A percentile compares a stretch with the other conserved stretches of the same genome.
These are phyloP conservation scores for Teleogryllus oceanicus DNA, from an alignment of 2,888 invertebrate species.

Conservation along the genomic window DNA sequence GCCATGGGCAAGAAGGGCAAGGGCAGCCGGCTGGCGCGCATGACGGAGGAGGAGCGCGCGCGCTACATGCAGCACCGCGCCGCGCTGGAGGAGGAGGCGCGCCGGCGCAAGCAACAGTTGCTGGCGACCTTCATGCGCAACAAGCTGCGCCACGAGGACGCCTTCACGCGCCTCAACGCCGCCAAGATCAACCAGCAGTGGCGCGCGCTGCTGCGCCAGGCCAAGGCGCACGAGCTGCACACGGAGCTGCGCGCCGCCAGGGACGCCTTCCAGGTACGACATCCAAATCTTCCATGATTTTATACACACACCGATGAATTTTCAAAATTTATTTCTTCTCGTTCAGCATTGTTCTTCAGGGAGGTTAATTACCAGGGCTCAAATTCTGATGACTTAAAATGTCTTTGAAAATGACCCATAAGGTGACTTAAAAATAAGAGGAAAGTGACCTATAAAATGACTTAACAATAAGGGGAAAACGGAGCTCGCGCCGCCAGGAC, in stretches of 20 bases:
- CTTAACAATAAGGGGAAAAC: too few relatives aligned
- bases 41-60: slow-evolving; percentile 80
- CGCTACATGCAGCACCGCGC: slow-evolving; percentile 78
- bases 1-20: slow-evolving; percentile 60
- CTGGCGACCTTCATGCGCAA: slow-evolving; percentile 77
- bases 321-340: too few relatives aligned
- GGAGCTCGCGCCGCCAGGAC: too few relatives aligned
- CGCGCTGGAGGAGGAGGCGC: slow-evolving; percentile 77
- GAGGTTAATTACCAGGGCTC: too few relatives aligned
- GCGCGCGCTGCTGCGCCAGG: slow-evolving; percentile 67
- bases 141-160: slow-evolving; percentile 77
- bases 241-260: background rate
- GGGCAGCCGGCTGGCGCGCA: slow-evolving; percentile 71
- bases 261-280: background rate
- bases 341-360: too few relatives aligned
- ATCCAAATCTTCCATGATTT: too few relatives aligned
- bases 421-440: too few relatives aligned
- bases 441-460: too few relatives aligned
- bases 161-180: slow-evolving; percentile 70
- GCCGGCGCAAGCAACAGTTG: slow-evolving; percentile 73
- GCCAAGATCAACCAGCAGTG: slow-evolving; percentile 84
- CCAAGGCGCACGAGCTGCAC: background rate
- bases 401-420: too few relatives aligned
- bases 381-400: too few relatives aligned
- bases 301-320: too few relatives aligned